Conservation (phyloP, 2,888 invertebrate genomes). For the Chrysolina oricalcia region DNA sequence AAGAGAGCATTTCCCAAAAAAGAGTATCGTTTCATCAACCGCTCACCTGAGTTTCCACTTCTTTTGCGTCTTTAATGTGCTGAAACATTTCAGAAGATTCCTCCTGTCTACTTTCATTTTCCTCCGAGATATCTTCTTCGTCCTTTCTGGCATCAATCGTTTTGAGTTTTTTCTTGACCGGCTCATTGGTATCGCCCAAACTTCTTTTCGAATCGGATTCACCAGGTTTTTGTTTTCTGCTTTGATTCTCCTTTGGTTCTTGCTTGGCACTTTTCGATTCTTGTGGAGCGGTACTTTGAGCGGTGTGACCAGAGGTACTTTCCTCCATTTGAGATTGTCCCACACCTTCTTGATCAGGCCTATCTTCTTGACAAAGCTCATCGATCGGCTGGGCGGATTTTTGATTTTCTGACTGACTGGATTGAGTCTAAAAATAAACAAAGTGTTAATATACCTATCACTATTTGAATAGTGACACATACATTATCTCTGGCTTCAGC, state of each 20-base stretch:
- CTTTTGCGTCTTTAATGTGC: slow-evolving; percentile 87
- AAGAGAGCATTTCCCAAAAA: neutral
- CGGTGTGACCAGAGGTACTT: slow-evolving; percentile 81
- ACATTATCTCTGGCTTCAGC: slow-evolving; percentile 72
- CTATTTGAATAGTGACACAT: slow-evolving; percentile 30
- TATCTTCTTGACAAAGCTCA: slow-evolving; percentile 75
- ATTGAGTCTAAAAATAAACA: slow-evolving; percentile 71
- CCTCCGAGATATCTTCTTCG: slow-evolving; percentile 68
- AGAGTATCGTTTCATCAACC: neutral
- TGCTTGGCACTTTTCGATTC: slow-evolving; percentile 63
- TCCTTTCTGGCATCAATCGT: slow-evolving; percentile 73
- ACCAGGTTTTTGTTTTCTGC: slow-evolving; percentile 83
- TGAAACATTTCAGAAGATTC: slow-evolving; percentile 78
- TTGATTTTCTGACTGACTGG: slow-evolving; percentile 63
- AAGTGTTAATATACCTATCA: slow-evolving; percentile 15
- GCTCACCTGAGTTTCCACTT: slow-evolving; percentile 81
- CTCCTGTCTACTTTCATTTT: slow-evolving; percentile 70
- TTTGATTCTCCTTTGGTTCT: slow-evolving; percentile 68
- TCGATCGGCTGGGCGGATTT: slow-evolving; percentile 70
- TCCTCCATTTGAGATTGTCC: slow-evolving; percentile 86
- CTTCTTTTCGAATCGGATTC: slow-evolving; percentile 83
- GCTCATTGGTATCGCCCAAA: slow-evolving; percentile 77
- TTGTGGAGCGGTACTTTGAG: slow-evolving; percentile 64
- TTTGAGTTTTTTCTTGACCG: slow-evolving; percentile 78
- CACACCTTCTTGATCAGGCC: slow-evolving; percentile 78